These are phyloP conservation scores for Cuniculus paca DNA, from an alignment of 2,797 vertebrate species.

Conservation along the genomic window DNA sequence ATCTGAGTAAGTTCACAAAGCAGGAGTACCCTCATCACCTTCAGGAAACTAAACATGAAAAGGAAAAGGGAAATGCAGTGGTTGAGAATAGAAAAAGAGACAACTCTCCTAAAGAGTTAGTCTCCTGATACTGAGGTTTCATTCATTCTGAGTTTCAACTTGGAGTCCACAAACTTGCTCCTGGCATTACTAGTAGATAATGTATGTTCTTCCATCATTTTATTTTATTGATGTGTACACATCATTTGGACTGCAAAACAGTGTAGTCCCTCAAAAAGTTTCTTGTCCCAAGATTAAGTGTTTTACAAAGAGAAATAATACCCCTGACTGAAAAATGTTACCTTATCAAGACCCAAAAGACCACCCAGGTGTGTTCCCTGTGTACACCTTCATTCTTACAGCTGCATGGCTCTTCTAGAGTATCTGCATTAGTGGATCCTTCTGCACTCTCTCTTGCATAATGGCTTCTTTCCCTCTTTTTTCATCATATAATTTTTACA, in stretches of 20 bases:
- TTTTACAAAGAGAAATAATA: neutral
- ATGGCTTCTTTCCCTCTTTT: neutral
- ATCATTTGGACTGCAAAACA: neutral
- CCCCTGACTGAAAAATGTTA: neutral
- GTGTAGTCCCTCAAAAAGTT: neutral
- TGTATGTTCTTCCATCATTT: neutral
- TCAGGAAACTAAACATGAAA: constrained; percentile 65
- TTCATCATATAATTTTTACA: neutral
- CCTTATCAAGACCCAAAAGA: neutral
- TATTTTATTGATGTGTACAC: neutral
- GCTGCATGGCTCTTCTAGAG: neutral
- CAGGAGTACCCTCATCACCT: constrained; percentile 31
- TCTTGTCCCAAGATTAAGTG: neutral
- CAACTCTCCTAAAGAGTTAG: neutral
- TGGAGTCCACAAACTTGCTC: neutral
- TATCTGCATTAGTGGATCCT: neutral
- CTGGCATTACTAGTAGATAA: neutral
- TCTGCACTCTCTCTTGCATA: neutral
- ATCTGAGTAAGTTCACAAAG: constrained; percentile 64
- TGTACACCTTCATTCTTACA: neutral
- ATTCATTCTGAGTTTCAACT: constrained; percentile 22
- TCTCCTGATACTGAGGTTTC: neutral
- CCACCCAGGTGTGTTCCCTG: neutral
- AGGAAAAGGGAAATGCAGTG: neutral
- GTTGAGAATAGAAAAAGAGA: neutral